Evolutionary conservation across 2,797 vertebrate genomes (phyloP).

Genomic region (Hylomyscus alleni): DNA sequence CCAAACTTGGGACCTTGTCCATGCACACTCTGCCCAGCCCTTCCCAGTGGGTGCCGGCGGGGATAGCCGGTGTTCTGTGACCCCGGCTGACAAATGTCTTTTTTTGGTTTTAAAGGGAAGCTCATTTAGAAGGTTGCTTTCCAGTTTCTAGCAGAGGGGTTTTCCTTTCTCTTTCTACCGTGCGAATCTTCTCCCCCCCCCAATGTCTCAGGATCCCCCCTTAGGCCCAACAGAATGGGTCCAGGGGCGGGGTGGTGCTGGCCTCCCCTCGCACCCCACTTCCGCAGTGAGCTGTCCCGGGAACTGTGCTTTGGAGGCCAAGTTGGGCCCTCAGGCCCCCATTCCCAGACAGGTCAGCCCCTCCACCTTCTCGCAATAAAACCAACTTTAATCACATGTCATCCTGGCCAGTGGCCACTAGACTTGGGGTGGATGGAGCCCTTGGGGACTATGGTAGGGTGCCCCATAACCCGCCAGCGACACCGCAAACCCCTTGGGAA

Average conservation of each 20-base stretch:
- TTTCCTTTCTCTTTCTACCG: neutral
- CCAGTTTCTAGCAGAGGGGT: slow-evolving; percentile 3
- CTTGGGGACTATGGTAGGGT: slow-evolving; percentile 31
- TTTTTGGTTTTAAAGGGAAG: slow-evolving; percentile 75
- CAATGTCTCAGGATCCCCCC: slow-evolving; percentile 81
- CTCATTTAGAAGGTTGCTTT: slow-evolving; percentile 70
- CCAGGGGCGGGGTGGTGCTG: slow-evolving; percentile 62
- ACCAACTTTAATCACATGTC: slow-evolving; percentile 72
- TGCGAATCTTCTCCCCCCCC: neutral
- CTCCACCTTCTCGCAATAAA: slow-evolving; percentile 78
- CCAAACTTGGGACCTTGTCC: slow-evolving; percentile 72
- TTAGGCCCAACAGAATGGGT: slow-evolving; percentile 62
- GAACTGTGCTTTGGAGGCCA: slow-evolving; percentile 33
- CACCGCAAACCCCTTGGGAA: slow-evolving; percentile 80
- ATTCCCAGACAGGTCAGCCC: slow-evolving; percentile 25
- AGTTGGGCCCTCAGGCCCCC: neutral
- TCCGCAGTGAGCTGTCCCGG: slow-evolving; percentile 19
- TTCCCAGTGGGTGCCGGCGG: slow-evolving; percentile 30
- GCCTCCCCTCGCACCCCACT: neutral
- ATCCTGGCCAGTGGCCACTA: slow-evolving; percentile 68
- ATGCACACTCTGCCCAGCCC: slow-evolving; percentile 62
- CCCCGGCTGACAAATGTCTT: slow-evolving; percentile 47
- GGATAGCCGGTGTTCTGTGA: slow-evolving; percentile 23
- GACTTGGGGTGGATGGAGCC: slow-evolving; percentile 30
- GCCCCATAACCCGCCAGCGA: slow-evolving; percentile 56